phyloP scores from a whole-genome alignment of 2,888 invertebrate genomes.

The Plagiodera versicolora region DNA sequence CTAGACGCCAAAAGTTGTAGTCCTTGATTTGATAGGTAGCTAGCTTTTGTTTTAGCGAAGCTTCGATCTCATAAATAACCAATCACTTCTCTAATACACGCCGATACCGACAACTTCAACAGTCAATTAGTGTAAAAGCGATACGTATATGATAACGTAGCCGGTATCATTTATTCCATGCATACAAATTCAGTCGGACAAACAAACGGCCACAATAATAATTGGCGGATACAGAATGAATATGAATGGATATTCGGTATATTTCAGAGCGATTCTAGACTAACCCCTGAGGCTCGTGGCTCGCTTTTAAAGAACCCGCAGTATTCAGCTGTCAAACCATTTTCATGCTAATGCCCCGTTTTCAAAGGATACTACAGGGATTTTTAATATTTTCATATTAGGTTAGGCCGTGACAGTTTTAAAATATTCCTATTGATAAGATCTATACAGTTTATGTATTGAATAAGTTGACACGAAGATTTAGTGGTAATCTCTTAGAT shows the following conservation, averaged over 20 bases:
- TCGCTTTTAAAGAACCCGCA: slow-evolving; percentile 42
- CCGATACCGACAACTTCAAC: slow-evolving; percentile 39
- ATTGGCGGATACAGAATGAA: slow-evolving; percentile 47
- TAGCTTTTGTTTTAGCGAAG: background rate
- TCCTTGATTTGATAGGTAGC: no score
- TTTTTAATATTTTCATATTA: slow-evolving; percentile 55
- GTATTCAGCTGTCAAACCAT: slow-evolving; percentile 55
- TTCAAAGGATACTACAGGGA: slow-evolving; percentile 52
- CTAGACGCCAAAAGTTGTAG: no score
- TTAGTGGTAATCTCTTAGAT: slow-evolving; percentile 37
- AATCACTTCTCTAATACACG: slow-evolving; percentile 15
- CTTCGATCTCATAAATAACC: background rate
- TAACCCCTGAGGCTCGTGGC: slow-evolving; percentile 40
- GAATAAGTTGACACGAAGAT: slow-evolving; percentile 41
- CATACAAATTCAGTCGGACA: slow-evolving; percentile 54
- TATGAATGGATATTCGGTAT: slow-evolving; percentile 39
- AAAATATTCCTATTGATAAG: slow-evolving; percentile 47
- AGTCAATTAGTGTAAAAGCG: slow-evolving; percentile 48
- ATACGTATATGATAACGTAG: slow-evolving; percentile 44
- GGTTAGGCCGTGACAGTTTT: slow-evolving; percentile 43
- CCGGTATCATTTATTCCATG: slow-evolving; percentile 54
- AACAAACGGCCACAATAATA: slow-evolving; percentile 54
- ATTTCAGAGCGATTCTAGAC: slow-evolving; percentile 42
- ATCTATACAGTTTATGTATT: slow-evolving; percentile 35
- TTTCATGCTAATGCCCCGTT: slow-evolving; percentile 55